Conservation (phyloP, 2,888 invertebrate species). For the Andrena dorsata region DNA sequence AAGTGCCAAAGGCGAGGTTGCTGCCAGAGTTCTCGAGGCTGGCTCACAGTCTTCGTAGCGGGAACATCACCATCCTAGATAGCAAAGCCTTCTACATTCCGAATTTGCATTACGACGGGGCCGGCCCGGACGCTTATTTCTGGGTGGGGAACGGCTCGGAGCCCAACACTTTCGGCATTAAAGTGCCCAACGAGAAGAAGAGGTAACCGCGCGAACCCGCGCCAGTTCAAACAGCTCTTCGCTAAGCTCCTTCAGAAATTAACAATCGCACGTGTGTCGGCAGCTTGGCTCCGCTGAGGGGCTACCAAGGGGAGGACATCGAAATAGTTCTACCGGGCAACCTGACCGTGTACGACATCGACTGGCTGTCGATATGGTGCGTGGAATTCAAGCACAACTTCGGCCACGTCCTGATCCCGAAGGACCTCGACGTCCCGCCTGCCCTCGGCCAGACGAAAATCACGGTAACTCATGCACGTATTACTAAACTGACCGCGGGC, state of each 20-base stretch:
- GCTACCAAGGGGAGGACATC: constrained; percentile 96
- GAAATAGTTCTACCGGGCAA: constrained; percentile 94
- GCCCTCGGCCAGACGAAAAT: constrained; percentile 96
- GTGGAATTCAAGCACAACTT: constrained; percentile 96
- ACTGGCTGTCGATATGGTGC: constrained; percentile 97
- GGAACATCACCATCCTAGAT: constrained; percentile 95
- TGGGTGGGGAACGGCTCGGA: constrained; percentile 96
- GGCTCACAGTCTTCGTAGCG: constrained; percentile 95
- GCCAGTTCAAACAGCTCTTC: too few species aligned
- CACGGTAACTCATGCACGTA: constrained; percentile 88
- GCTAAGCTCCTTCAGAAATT: too few species aligned
- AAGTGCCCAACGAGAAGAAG: constrained; percentile 96
- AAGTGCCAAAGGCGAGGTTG: constrained; percentile 92
- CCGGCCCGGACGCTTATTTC: constrained; percentile 96
- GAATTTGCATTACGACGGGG: constrained; percentile 96
- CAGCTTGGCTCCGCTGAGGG: constrained; percentile 91
- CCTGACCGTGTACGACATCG: constrained; percentile 95
- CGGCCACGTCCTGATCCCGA: constrained; percentile 95
- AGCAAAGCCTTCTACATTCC: constrained; percentile 97
- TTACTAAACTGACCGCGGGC: not conserved
- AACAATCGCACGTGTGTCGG: not conserved
- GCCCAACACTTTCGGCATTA: constrained; percentile 92
- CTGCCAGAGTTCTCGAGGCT: constrained; percentile 94
- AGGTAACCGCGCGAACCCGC: constrained; percentile 84
- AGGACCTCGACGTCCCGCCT: constrained; percentile 95